Conservation (phyloP, 2,888 invertebrate species). For the Agelastica alni region DNA sequence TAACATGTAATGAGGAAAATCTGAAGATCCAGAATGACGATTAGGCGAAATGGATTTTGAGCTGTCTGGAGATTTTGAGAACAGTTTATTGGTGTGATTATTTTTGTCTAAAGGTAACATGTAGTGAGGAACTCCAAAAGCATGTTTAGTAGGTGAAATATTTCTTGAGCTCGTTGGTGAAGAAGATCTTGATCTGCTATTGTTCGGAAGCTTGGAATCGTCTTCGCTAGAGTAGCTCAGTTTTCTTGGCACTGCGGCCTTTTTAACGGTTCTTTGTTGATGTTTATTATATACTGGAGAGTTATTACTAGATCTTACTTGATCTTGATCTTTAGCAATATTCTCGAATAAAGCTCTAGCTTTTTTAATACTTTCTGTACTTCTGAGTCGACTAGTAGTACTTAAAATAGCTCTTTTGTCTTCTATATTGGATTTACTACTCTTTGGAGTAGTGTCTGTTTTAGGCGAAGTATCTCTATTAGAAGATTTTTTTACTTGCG, state of each 20-base stretch:
- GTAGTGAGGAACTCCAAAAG: slow-evolving; percentile 47
- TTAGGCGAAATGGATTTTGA: slow-evolving; percentile 1
- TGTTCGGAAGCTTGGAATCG: slow-evolving; percentile 26
- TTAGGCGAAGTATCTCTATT: slow-evolving; percentile 32
- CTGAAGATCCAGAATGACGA: neutral
- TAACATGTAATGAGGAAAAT: slow-evolving; percentile 28
- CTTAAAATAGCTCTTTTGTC: slow-evolving; percentile 48
- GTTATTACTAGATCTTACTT: slow-evolving; percentile 44
- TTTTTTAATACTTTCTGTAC: slow-evolving; percentile 69
- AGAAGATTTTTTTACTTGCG: slow-evolving; percentile 25
- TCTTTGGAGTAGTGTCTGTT: slow-evolving; percentile 46
- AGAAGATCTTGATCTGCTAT: slow-evolving; percentile 27
- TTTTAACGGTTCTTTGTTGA: neutral
- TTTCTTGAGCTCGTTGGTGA: slow-evolving; percentile 29
- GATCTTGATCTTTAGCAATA: slow-evolving; percentile 54
- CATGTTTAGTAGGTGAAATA: slow-evolving; percentile 27
- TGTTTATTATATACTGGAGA: too few species aligned
- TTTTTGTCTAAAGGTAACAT: slow-evolving; percentile 50
- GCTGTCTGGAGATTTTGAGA: neutral
- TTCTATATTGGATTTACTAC: slow-evolving; percentile 51
- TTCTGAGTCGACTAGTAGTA: slow-evolving; percentile 55
- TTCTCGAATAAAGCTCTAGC: slow-evolving; percentile 75
- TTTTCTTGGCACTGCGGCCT: neutral
- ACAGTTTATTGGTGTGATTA: neutral
- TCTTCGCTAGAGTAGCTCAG: neutral